These are phyloP conservation scores for Calameuta idolon DNA, from an alignment of 2,888 invertebrate species.

Conservation along the genomic window DNA sequence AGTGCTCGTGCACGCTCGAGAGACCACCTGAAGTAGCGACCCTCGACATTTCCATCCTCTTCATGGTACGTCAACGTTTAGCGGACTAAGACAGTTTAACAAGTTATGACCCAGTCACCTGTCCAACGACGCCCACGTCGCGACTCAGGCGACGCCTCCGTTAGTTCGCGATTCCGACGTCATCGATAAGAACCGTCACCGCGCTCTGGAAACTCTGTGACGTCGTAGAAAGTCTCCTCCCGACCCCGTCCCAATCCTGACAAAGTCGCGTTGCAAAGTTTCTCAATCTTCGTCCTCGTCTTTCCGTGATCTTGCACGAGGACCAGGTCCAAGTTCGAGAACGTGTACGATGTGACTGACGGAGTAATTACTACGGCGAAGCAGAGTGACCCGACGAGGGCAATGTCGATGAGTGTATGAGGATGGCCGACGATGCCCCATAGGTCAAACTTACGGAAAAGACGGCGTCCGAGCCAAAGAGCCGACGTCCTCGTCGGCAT, in stretches of 20 bases:
- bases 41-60: not conserved
- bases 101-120: not conserved
- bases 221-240: not conserved
- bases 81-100: not conserved
- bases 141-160: not conserved
- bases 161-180: not conserved
- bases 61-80: not conserved
- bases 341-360: not conserved
- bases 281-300: not conserved
- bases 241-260: not conserved
- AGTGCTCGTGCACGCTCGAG: not conserved
- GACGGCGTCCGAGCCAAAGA: constrained; percentile 14
- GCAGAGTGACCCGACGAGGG: not conserved
- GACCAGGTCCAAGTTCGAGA: not conserved
- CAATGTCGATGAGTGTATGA: constrained; percentile 5
- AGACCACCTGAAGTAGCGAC: not conserved
- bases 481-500: constrained; percentile 1
- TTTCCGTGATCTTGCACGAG: not conserved
- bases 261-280: not conserved
- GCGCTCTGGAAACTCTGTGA: not conserved
- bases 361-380: not conserved
- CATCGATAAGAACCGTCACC: not conserved
- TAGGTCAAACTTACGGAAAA: constrained; percentile 9
- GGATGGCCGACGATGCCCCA: not conserved
- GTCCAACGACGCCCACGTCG: not conserved